Percentiles rank a stretch among this genome's conserved stretches.
Evolutionary conservation across 2,797 vertebrate species (phyloP).

Genomic region (Channa striata): DNA sequence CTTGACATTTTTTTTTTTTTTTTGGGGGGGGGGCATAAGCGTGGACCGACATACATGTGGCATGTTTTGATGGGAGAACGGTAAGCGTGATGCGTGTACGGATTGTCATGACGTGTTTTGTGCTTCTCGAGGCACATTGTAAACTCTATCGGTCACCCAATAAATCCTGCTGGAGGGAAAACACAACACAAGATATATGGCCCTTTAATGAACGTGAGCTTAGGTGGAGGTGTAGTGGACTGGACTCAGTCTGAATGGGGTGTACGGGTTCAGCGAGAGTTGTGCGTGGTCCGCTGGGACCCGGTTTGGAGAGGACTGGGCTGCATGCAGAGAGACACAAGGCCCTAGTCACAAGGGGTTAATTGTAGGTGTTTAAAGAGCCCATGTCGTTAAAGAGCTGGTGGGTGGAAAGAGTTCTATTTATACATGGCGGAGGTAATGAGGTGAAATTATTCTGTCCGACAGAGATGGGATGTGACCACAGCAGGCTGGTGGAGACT

Average conservation of each 20-base stretch:
- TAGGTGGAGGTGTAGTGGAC: constrained; percentile 66
- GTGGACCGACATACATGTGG: constrained; percentile 42
- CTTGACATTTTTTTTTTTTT: constrained; percentile 42
- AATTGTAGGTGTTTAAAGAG: constrained; percentile 86
- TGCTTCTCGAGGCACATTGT: constrained; percentile 75
- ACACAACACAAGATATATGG: constrained; percentile 75
- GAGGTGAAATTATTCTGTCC: constrained; percentile 86
- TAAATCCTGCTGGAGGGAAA: constrained; percentile 81
- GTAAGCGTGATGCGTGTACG: constrained; percentile 57
- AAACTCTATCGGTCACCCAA: constrained; percentile 82
- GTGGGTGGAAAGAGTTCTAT: constrained; percentile 82
- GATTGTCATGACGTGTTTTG: constrained; percentile 75
- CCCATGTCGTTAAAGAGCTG: constrained; percentile 80
- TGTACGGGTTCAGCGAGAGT: constrained; percentile 60
- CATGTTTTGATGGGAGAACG: constrained; percentile 34
- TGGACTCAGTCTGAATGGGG: constrained; percentile 61
- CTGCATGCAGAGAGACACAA: constrained; percentile 75
- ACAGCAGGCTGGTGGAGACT: constrained; percentile 68
- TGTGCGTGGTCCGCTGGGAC: constrained; percentile 60
- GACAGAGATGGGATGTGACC: constrained; percentile 83
- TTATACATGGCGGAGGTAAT: constrained; percentile 83
- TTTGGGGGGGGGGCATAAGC: constrained; percentile 30
- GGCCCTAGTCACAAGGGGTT: constrained; percentile 84
- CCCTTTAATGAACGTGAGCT: constrained; percentile 74
- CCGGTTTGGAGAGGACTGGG: constrained; percentile 45